These are phyloP conservation scores for Spheniscus humboldti DNA, from an alignment of 2,797 vertebrate species.

Conservation along the genomic window DNA sequence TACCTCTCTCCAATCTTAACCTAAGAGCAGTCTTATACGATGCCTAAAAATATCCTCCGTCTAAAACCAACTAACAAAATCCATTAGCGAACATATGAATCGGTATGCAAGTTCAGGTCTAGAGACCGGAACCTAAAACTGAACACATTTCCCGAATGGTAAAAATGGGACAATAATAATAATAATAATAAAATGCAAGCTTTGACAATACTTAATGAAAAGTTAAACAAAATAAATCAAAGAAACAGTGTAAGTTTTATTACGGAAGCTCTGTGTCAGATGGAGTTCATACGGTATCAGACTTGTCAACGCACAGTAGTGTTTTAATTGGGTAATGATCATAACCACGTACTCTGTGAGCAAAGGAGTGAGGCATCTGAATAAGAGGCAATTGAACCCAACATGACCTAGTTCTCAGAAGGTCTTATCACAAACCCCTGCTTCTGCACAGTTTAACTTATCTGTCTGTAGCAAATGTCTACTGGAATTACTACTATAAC, in stretches of 20 bases:
- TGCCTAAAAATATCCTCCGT: neutral
- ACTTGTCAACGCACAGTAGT: neutral
- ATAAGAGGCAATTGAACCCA: constrained; percentile 1
- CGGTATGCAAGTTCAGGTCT: neutral
- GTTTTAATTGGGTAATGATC: constrained; percentile 25
- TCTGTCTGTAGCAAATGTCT: neutral
- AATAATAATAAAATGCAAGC: neutral
- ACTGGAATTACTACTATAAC: neutral
- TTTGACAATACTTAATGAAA: neutral
- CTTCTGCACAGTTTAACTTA: neutral
- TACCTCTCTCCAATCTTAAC: neutral
- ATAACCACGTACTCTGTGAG: neutral
- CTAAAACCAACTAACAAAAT: neutral
- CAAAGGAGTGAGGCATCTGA: neutral
- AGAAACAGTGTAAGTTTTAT: neutral
- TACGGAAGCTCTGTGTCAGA: neutral
- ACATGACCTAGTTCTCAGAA: constrained; percentile 19
- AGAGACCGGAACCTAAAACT: neutral
- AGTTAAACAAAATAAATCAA: neutral
- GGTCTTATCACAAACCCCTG: neutral
- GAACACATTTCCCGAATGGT: neutral
- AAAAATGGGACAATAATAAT: neutral
- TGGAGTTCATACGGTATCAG: neutral
- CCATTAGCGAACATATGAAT: neutral
- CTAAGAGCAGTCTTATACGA: neutral